Evolutionary conservation across 2,888 invertebrate species (phyloP), one percentile per base, ranked within the genome.

Genomic region (Petrophora chlorosata): DNA sequence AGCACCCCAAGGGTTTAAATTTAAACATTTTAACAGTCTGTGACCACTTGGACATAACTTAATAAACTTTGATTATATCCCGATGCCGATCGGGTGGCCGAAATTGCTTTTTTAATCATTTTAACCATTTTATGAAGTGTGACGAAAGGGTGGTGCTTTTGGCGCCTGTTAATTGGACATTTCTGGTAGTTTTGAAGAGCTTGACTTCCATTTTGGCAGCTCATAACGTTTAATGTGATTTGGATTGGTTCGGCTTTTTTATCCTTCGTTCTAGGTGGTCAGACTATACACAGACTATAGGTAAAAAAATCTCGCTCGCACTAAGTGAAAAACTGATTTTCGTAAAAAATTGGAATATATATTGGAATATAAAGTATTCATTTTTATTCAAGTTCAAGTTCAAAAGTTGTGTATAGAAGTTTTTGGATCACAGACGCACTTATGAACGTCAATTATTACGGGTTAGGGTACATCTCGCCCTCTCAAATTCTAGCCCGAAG

Each of bases 71-170:
- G 76, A 80, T 81, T 65, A 75, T 64, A 66, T 73, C 60, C 63
- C 66, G 45, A 54, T 57, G 59, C 34, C 59, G 60, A 69, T 58
- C 65, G 69, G 66, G 66, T 69, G 65, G 63, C 65, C 55, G 57
- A 59, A 57, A 70, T 62, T 65, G 62, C 58, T 58, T 71, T 66
- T 63, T 62, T 56, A 59, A 65, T 54, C 56, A 55, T 70, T 74
- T 72, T 59, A 39, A 55, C 56, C 42, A 65, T 67, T 69, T 69
- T 76, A 83, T 76, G 62, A 69, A 73, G 75, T 82, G 76, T 85
- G 79, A 67, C 85, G 74, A 82, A 84, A 82, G 80, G 74, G 76
- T 80, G 70, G 76, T 74, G 78, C 64, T 71, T 82, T 83, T 82
- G 78, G 82, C 81, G 84, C 83, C 78, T 67, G 38, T 53, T 66